These are phyloP conservation scores for Tyria jacobaeae DNA, from an alignment of 2,888 invertebrate species.

Conservation along the genomic window DNA sequence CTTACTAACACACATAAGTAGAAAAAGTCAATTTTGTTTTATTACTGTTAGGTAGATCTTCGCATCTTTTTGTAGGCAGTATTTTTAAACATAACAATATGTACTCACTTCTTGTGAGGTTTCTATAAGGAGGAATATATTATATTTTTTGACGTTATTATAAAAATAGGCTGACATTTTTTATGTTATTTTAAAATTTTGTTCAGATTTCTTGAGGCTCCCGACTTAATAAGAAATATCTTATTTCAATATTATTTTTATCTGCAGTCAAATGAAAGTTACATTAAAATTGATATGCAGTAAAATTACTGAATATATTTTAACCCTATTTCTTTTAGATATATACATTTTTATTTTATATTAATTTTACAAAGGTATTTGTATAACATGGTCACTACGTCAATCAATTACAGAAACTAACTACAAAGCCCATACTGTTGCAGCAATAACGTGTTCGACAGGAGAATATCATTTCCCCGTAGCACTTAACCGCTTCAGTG, in stretches of 20 bases:
- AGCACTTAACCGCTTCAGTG: too few relatives aligned
- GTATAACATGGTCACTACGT: too few relatives aligned
- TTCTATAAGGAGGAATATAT: not conserved
- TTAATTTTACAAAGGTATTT: too few relatives aligned
- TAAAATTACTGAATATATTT: too few relatives aligned
- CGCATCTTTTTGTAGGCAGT: not conserved
- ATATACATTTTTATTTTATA: too few relatives aligned
- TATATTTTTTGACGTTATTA: not conserved
- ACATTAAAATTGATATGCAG: not conserved
- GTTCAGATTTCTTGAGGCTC: not conserved
- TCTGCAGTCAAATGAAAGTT: not conserved
- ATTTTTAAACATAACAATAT: not conserved
- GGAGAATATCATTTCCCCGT: too few relatives aligned
- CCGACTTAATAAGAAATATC: not conserved
- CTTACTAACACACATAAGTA: not conserved
- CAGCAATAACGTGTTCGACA: too few relatives aligned
- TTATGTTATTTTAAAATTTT: not conserved
- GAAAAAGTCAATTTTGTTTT: conserved; percentile 7
- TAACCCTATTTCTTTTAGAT: too few relatives aligned
- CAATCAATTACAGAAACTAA: too few relatives aligned
- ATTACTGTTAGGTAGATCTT: not conserved
- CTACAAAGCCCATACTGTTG: too few relatives aligned
- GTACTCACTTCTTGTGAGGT: not conserved
- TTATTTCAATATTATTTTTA: not conserved
- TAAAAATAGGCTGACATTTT: too few relatives aligned